Evolutionary conservation across 1,140 invertebrate genomes (phyloP).

Genomic region (Rhopalosiphum padi): DNA sequence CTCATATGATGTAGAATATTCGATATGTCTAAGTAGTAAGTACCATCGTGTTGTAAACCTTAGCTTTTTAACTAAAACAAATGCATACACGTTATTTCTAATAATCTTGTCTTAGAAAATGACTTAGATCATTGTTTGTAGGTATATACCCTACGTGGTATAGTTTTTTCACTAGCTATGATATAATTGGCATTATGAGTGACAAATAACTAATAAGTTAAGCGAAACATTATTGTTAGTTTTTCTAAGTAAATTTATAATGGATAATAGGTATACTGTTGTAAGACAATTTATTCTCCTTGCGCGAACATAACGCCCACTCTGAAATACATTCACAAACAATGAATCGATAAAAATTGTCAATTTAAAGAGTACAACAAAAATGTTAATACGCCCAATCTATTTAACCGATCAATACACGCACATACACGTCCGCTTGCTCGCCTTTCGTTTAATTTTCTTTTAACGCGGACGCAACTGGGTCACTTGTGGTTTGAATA

Average conservation of each 20-base stretch:
- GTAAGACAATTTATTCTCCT: background rate
- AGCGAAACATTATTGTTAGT: background rate
- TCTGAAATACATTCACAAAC: background rate
- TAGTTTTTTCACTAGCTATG: background rate
- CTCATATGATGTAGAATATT: background rate
- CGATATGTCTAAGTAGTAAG: too few relatives aligned
- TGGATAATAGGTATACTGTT: background rate
- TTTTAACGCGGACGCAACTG: constrained; percentile 32
- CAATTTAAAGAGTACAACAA: constrained; percentile 31
- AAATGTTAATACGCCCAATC: constrained; percentile 33
- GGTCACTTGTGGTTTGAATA: constrained; percentile 6
- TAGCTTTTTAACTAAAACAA: background rate
- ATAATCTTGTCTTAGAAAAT: background rate
- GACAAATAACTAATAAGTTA: background rate
- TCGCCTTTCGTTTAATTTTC: constrained; percentile 41
- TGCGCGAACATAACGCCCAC: background rate
- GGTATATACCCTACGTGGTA: too few relatives aligned
- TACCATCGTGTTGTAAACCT: background rate
- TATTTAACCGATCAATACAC: constrained; percentile 25
- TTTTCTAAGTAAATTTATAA: background rate
- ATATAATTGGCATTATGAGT: background rate
- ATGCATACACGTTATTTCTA: background rate
- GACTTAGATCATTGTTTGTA: background rate
- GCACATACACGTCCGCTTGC: background rate
- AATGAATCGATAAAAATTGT: background rate